Evolutionary conservation across 2,113 vertebrate genomes (phyloP), one percentile per base, ranked within the genome.

Genomic region (Thymallus thymallus): DNA sequence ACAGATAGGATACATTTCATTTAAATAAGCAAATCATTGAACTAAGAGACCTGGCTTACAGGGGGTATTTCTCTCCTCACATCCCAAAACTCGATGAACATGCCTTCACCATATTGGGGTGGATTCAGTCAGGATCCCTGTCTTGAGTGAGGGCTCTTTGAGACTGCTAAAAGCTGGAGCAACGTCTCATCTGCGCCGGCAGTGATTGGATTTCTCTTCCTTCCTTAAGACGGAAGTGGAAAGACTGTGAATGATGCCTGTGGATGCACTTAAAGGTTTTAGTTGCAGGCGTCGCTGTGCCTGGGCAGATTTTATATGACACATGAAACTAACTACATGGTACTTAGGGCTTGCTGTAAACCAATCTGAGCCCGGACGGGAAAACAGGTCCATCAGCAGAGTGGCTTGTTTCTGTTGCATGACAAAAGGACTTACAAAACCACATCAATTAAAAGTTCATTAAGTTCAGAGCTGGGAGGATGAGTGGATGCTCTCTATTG

Each of bases 251-350:
- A 90, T 88, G 91, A 93, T 93, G 92, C 91, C 91, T 91, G 88
- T 91, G 90, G 91, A 93, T 92, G 93, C 93, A 94, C 92, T 94
- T 94, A 94, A 94, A 93, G 92, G 92, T 93, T 94, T 93, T 93
- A 94, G 93, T 94, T 94, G 93, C 93, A 93, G 92, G 93, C 93
- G 91, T 94, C 91, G 82, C 86, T 83, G 90, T 88, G 92, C 91
- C 92, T 92, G 91, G 91, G 86, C 88, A 92, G 91, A 92, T 93
- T 93, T 94, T 91, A 94, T 93, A 93, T 92, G 93, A 94, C 92
- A 94, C 91, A 92, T 93, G 93, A 94, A 94, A 93, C 93, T 92
- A 92, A 93, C 92, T 92, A 91, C 91, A 92, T 74, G 91, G 89
- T 93, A 91, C 91, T 93, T 92, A 92, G 89, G 90, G 88, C 84